Evolutionary conservation across 2,797 vertebrate species (phyloP), one percentile per base, ranked within the genome.

Genomic region (Menidia menidia): DNA sequence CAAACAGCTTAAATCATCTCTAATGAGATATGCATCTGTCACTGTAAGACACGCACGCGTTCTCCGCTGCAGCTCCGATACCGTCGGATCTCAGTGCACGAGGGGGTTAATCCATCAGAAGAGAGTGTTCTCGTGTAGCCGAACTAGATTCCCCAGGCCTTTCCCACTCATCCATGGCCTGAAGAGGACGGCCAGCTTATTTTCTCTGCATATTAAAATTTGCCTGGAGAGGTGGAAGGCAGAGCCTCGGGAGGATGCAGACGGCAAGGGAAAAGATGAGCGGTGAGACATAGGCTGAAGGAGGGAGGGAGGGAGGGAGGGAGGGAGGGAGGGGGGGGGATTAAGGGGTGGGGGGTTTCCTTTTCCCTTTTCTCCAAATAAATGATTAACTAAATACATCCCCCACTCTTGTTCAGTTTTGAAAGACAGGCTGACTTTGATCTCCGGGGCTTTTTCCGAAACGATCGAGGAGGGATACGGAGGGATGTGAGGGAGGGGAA

Each of bases 331-430:
- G 25, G 25, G 25, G 25, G 25, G 25, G 25, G 25, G 25, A 25
- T 25, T 43, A 55, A 51, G 43, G 58, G 70, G 65, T 66, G 64
- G 61, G 52, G 64, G 45, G 62, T 55, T 64, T 59, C 44, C 52
- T 14, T 47, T 18, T 35, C 63, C 32, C 60, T 64, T 14, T 39
- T 31, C 51, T 30, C 6, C 0, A 89, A 92, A 91, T 92, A 90
- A 90, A 92, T 90, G 83, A 92, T 91, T 89, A 89, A 83, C 85
- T 86, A 88, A 90, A 88, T 85, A 87, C 77, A 63, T 50, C 72
- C 70, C 78, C 69, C 81, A 58, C 78, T 80, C 58, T 80, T 80
- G 86, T 90, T 89, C 85, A 73, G 86, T 90, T 25, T 87, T 88
- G 63, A 88, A 89, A 89, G 71, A 73, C 58, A 69, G 78, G 69